Evolutionary conservation across 2,888 invertebrate species (phyloP), one percentile per base, ranked within the genome.

Genomic region (Lamellibrachia satsuma): DNA sequence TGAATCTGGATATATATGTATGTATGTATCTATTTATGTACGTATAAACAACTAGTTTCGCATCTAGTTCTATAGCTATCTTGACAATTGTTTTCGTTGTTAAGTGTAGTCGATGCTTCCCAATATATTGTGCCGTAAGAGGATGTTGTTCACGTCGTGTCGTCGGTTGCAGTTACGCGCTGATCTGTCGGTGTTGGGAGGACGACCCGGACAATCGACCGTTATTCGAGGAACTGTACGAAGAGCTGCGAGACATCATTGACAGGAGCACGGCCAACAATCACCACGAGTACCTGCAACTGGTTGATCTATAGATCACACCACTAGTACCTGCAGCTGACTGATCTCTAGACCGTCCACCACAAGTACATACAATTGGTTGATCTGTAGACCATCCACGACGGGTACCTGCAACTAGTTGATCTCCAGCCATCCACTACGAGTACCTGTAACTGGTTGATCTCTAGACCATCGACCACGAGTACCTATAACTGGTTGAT

Each of bases 101-200:
- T 52, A 22, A 22, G 92, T 92, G 1, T 15, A n/a, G 11, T 91
- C 39, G 7, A 8, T 57, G 57, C 15, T 57, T 8, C 57, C 8
- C 57, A 15, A 11, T 2, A 2, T 57, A 8, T 11, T 75, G 75
- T 75, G 75, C 75, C 2, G 52, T 7, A 3, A 11, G 22, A 52
- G 39, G 11, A 3, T 8, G 27, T 91, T 22, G 11, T 91, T 55
- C 15, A 75, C 22, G 22, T 2, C 22, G 75, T 22, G 15, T 15
- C n/a, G 75, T 75, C 22, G 75, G 75, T 75, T 75, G 7, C 93
- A 96, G 96, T 93, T 96, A 96, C 92, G 94, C 95, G 3, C 94
- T 96, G 95, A 96, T 96, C 96, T 93, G 95, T 52, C 95, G 95
- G 92, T 96, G 96, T 92, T 96, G 96, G 96, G 94, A 95, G 92